Evolutionary conservation across 2,888 invertebrate species (phyloP).

Genomic region (Trichogramma evanescens): DNA sequence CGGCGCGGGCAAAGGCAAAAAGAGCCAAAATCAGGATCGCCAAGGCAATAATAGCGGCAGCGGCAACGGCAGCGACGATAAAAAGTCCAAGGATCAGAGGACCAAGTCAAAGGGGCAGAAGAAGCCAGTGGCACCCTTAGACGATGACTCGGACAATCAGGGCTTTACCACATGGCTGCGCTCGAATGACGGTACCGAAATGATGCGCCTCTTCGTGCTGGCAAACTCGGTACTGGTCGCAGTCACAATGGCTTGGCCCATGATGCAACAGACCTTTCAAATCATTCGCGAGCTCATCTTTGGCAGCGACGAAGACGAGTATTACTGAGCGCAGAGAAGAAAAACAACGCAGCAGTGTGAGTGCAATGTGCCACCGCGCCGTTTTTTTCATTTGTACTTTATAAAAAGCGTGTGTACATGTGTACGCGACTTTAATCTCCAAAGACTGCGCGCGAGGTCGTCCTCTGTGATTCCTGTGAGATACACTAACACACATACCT

Average conservation of each 20-base stretch:
- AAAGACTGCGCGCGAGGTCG: background rate
- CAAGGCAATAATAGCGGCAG: background rate
- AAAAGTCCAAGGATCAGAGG: conserved; percentile 27
- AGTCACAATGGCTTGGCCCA: conserved; percentile 67
- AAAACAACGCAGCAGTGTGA: no score
- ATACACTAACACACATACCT: background rate
- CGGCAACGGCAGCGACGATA: background rate
- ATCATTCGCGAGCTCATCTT: conserved; percentile 45
- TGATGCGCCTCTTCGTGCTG: conserved; percentile 74
- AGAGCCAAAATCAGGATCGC: background rate
- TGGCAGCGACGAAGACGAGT: conserved; percentile 30
- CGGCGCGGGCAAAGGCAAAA: background rate
- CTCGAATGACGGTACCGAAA: conserved; percentile 62
- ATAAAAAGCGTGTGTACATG: no score
- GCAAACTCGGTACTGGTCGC: conserved; percentile 69
- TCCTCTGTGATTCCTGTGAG: background rate
- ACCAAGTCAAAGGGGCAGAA: conserved; percentile 16
- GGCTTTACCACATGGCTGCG: conserved; percentile 44
- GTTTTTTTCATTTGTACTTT: no score
- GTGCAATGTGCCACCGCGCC: no score
- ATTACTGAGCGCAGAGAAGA: background rate
- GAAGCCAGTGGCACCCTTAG: conserved; percentile 24
- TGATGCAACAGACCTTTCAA: conserved; percentile 56
- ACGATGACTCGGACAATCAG: conserved; percentile 37
- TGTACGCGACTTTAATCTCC: no score